Evolutionary conservation across 2,888 invertebrate genomes (phyloP), one percentile per base, ranked within the genome.

Genomic region (Yponomeuta evonymella): DNA sequence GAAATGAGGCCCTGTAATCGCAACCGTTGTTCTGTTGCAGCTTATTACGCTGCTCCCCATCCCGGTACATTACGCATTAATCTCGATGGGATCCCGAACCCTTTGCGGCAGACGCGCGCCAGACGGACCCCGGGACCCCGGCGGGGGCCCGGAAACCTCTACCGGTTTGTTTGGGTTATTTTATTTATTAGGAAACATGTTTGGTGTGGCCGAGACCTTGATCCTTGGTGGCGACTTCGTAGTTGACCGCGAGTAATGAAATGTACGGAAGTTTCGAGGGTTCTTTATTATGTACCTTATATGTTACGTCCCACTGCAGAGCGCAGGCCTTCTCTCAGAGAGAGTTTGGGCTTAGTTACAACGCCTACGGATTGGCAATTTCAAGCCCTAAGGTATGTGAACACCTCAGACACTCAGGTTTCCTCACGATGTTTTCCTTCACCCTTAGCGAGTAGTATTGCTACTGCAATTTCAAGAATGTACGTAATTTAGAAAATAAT

Each of bases 41-140:
- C 43, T 8, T 5, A 5, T 43, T 43, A 43, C 43, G 43, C 6
- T 43, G 43, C 9, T 5, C 51, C 51, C 51, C 15, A 58, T 15
- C 12, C 51, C 51, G 51, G 15, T 15, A 58, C 51, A 65, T 65
- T 65, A 65, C 68, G 68, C 70, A 70, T 70, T 70, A 70, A 70
- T 70, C 65, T 70, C 48, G 64, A 48, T 70, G 43, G 43, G 65
- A 64, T 65, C 64, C 70, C 70, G 65, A 58, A 70, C 70, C 70
- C 65, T 48, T n/a, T n/a, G 75, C 76, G 67, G 74, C 75, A 78
- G 78, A 77, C 78, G 70, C 58, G 48, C 72, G 69, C 73, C 72
- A 76, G 75, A 76, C 76, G 71, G 30, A 62, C 71, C 68, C 70
- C 74, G 51, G 51, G 51, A 58, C 51, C 15, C 51, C 4, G 51